Evolutionary conservation across 2,888 invertebrate species (phyloP), one percentile per base, ranked within the genome.

Genomic region (Prosapia bicincta): DNA sequence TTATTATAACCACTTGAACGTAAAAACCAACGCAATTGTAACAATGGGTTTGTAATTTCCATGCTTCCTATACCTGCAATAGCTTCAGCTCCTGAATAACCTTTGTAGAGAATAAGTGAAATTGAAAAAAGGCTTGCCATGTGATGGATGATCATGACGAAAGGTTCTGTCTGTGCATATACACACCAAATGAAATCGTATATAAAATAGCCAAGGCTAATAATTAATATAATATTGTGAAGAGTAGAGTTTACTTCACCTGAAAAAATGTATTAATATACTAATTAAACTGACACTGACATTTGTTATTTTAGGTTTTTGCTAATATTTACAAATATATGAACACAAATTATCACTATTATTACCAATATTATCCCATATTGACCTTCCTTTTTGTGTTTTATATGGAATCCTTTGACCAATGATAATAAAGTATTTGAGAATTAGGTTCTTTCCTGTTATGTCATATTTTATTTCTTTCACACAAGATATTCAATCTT

Each of bases 21-120:
- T 68, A 90, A 83, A 81, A 90, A 90, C 91, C 90, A 91, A 83
- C 90, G 85, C 26, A 85, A 82, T 84, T 91, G 90, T 26, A 90
- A 84, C 66, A 89, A 83, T 10, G 90, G 90, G 83, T 90, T 90
- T 0, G 90, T 89, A 30, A 89, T 79, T 84, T 91, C 90, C 85
- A 90, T 83, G 70, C 87, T 83, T 0, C 88, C 88, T 24, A 90
- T 81, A 2, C 87, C 86, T 9, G 80, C 81, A 24, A 82, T 87
- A 84, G 87, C 87, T 38, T 87, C 87, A 79, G 87, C 88, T 3
- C 89, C 90, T 0, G 87, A 85, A 78, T 83, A 82, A 0, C 85
- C 84, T 78, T 87, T 89, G 70, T 84, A 82, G 81, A 89, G 85
- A 81, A 89, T 88, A 20, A 87, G 81, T 7, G 85, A 84, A 76